phyloP scores from a whole-genome alignment of 2,797 vertebrate genomes.

The Mus caroli region DNA sequence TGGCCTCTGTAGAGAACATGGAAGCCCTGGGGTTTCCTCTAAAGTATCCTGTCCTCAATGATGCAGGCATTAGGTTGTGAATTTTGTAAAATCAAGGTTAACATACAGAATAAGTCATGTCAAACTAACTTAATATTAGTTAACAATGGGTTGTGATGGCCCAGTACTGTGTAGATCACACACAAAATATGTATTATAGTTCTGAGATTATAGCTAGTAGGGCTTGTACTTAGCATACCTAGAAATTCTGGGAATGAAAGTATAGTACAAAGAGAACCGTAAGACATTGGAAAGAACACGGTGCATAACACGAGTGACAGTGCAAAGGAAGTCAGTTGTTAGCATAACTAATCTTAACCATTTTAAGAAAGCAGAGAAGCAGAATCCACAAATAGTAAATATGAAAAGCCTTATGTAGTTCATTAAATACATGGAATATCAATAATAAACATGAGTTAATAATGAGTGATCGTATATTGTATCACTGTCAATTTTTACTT shows the following conservation, averaged over 20 bases:
- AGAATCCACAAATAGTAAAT: conserved; percentile 33
- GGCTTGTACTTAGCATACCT: background rate
- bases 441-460: conserved; percentile 15
- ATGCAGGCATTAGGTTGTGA: background rate
- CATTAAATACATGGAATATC: background rate
- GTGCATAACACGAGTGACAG: background rate
- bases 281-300: conserved; percentile 12
- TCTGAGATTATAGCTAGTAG: conserved; percentile 1
- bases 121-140: conserved; percentile 17
- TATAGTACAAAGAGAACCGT: background rate
- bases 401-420: background rate
- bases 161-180: background rate
- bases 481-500: conserved; percentile 46
- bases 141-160: background rate
- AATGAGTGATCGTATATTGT: conserved; percentile 33
- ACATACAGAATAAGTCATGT: background rate
- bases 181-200: background rate
- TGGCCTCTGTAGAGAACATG: background rate
- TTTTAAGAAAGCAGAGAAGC: conserved; percentile 37
- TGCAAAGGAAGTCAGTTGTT: background rate
- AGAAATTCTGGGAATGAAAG: background rate
- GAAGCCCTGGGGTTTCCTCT: background rate
- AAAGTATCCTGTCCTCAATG: background rate
- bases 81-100: background rate
- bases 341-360: background rate